Percentiles rank a stretch among this genome's conserved stretches.
These are phyloP conservation scores for Cerastis leucographa DNA, from an alignment of 2,888 invertebrate species.

Conservation along the genomic window DNA sequence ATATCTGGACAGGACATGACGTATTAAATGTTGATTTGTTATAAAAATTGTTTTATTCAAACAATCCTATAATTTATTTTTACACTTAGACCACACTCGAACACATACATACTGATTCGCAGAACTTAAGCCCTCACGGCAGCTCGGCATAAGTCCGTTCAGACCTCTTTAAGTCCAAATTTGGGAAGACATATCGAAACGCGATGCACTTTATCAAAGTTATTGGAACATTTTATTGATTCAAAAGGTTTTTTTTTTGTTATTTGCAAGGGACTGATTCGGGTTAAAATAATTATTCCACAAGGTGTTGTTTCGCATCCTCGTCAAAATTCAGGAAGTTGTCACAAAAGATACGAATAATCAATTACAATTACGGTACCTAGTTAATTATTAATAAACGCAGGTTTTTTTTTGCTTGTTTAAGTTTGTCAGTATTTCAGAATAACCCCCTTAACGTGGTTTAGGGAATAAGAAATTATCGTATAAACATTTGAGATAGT, in stretches of 20 bases:
- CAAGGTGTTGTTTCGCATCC: too few relatives aligned
- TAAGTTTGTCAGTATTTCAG: too few relatives aligned
- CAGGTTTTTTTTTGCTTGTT: too few relatives aligned
- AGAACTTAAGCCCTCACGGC: conserved; percentile 48
- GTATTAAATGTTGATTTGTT: not conserved
- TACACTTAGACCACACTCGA: conserved; percentile 45
- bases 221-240: conserved; percentile 10
- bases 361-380: too few relatives aligned
- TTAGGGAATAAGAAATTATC: too few relatives aligned
- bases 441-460: too few relatives aligned
- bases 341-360: too few relatives aligned
- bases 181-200: conserved; percentile 25
- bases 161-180: conserved; percentile 35
- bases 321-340: too few relatives aligned
- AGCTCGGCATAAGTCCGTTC: conserved; percentile 31
- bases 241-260: not conserved
- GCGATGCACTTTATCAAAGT: conserved; percentile 7
- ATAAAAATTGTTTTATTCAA: not conserved
- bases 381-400: too few relatives aligned
- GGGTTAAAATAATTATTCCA: too few relatives aligned
- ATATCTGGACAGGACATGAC: not conserved
- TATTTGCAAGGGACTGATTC: not conserved
- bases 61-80: not conserved
- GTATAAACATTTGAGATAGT: too few relatives aligned
- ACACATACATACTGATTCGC: conserved; percentile 56